Percentiles rank a stretch among this genome's conserved stretches.
phyloP scores from a whole-genome alignment of 2,888 invertebrate species.

The Oxycera nigricornis region DNA sequence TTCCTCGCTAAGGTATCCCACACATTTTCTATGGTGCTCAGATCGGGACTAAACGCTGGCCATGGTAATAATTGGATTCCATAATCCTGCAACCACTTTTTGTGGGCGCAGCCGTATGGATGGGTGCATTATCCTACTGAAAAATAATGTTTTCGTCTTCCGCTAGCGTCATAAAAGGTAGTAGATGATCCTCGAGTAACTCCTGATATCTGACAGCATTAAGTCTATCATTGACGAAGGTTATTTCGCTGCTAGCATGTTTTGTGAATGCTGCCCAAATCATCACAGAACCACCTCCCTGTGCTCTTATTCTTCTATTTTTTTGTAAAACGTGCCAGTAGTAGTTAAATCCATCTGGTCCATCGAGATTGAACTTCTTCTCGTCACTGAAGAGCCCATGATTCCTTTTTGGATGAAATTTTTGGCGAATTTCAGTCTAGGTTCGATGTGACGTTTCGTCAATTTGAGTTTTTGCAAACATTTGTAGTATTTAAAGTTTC shows the following conservation, averaged over 20 bases:
- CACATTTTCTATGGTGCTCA: neutral
- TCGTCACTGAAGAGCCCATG: too few species aligned
- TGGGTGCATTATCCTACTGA: conserved; percentile 22
- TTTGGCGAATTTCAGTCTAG: too few species aligned
- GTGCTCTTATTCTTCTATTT: too few species aligned
- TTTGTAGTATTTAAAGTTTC: neutral
- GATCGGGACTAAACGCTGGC: conserved; percentile 1
- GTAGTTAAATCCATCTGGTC: neutral
- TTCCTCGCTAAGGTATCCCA: conserved; percentile 8
- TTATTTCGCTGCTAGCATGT: too few species aligned
- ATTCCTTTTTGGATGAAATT: too few species aligned
- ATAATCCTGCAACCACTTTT: conserved; percentile 17
- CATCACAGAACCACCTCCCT: too few species aligned
- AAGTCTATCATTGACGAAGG: too few species aligned
- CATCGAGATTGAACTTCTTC: too few species aligned
- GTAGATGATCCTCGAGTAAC: neutral
- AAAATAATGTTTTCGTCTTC: conserved; percentile 12
- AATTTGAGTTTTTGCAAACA: neutral
- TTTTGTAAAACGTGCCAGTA: neutral
- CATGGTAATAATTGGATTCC: neutral
- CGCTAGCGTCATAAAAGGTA: neutral
- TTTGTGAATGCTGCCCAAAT: too few species aligned
- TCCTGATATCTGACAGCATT: too few species aligned
- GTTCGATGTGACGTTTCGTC: neutral
- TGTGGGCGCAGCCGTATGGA: conserved; percentile 3